phyloP scores from a whole-genome alignment of 1,140 invertebrate genomes.

The Plectus sambesii region DNA sequence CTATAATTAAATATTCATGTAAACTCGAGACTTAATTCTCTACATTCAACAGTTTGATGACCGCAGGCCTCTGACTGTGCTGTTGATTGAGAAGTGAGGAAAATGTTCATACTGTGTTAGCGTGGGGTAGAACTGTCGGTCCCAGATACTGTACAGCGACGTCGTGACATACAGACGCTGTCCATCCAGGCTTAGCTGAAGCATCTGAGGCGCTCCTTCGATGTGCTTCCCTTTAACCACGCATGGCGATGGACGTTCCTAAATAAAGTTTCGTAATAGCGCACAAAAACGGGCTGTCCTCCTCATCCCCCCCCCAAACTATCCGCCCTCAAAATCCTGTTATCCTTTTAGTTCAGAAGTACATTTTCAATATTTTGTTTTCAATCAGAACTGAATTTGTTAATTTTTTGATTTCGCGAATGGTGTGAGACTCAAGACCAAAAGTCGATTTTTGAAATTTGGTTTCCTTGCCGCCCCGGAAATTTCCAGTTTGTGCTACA shows the following conservation, averaged over 20 bases:
- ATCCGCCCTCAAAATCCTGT: too few relatives aligned
- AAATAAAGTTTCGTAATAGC: constrained; percentile 8
- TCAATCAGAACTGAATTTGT: too few relatives aligned
- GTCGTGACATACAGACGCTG: constrained; percentile 78
- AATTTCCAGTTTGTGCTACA: too few relatives aligned
- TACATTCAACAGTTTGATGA: too few relatives aligned
- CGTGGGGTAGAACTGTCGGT: constrained; percentile 79
- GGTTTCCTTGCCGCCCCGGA: too few relatives aligned
- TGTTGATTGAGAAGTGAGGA: too few relatives aligned
- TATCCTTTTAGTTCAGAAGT: too few relatives aligned
- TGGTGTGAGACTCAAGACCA: too few relatives aligned
- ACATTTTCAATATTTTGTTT: too few relatives aligned
- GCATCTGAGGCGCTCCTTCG: constrained; percentile 77
- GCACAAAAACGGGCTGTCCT: constrained; percentile 6
- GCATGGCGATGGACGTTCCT: constrained; percentile 13
- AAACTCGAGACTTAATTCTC: background rate
- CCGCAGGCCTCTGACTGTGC: too few relatives aligned
- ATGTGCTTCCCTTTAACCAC: constrained; percentile 47
- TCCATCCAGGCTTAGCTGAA: constrained; percentile 86
- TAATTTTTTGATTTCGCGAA: too few relatives aligned
- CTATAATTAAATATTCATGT: constrained; percentile 2
- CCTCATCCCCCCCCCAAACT: constrained; percentile 11
- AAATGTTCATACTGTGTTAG: constrained; percentile 62
- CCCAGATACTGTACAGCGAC: constrained; percentile 80
- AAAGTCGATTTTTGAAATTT: too few relatives aligned